Percentiles rank a stretch among this genome's conserved stretches.
These are phyloP conservation scores for Centrocercus urophasianus DNA, from an alignment of 2,113 vertebrate species.

Conservation along the genomic window DNA sequence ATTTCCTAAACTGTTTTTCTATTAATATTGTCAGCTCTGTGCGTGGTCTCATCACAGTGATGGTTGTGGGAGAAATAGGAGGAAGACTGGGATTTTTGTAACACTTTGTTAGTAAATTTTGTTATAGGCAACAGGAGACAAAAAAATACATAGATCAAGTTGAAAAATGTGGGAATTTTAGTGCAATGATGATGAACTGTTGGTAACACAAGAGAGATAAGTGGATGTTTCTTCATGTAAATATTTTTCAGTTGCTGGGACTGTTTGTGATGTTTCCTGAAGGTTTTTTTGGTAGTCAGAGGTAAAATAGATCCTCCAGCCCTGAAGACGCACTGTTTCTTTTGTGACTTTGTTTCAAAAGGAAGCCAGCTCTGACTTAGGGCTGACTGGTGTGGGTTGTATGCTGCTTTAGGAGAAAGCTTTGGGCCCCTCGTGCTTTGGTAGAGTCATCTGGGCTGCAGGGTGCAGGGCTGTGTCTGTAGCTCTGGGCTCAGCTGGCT, in stretches of 20 bases:
- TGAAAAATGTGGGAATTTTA: background rate
- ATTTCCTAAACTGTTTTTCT: background rate
- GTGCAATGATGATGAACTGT: background rate
- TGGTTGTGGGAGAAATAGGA: background rate
- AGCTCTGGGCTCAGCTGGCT: background rate
- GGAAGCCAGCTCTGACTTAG: background rate
- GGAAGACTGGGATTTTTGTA: background rate
- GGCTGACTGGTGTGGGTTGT: background rate
- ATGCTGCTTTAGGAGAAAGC: background rate
- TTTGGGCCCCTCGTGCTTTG: background rate
- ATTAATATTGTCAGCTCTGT: background rate
- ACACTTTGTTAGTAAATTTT: background rate
- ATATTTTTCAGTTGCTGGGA: background rate
- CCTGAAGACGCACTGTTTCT: background rate
- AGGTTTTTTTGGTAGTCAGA: background rate
- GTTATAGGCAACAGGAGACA: background rate
- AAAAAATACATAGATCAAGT: rapidly evolving
- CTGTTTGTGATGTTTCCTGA: background rate
- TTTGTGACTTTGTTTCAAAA: background rate
- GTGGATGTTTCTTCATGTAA: background rate
- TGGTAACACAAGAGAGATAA: background rate
- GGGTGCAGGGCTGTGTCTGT: background rate
- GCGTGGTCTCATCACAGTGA: background rate
- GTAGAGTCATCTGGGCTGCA: background rate
- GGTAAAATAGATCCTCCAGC: background rate